A percentile compares a stretch with the other conserved stretches of the same genome.
These are phyloP conservation scores for Zingel zingel DNA, from an alignment of 2,113 vertebrate genomes.

Conservation along the genomic window DNA sequence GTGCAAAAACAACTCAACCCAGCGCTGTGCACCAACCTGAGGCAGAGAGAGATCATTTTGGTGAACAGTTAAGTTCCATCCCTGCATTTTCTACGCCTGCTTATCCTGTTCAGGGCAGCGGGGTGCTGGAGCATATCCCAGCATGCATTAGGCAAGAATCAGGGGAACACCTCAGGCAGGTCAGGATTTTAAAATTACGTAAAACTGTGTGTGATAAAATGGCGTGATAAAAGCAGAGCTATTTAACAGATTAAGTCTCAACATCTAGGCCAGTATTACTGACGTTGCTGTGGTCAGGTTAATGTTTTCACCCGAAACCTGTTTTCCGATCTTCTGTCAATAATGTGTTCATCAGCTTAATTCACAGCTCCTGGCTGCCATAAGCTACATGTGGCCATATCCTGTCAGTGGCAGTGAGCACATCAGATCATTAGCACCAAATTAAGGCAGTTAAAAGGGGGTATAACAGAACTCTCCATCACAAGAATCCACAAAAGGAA, in stretches of 20 bases:
- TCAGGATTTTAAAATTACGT: not conserved
- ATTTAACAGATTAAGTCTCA: constrained; percentile 7
- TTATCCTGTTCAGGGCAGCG: constrained; percentile 2
- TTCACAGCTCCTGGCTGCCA: constrained; percentile 48
- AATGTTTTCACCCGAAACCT: constrained; percentile 22
- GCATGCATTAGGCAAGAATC: constrained; percentile 36
- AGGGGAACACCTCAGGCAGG: constrained; percentile 17
- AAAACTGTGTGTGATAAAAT: not conserved
- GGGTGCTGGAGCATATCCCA: constrained; percentile 34
- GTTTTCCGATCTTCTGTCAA: constrained; percentile 1
- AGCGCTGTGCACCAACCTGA: constrained; percentile 73
- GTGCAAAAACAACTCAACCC: constrained; percentile 75
- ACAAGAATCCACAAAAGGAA: constrained; percentile 25
- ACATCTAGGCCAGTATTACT: not conserved
- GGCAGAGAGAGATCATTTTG: constrained; percentile 62
- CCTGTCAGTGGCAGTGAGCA: constrained; percentile 47
- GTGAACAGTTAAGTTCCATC: constrained; percentile 43
- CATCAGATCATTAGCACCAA: constrained; percentile 75
- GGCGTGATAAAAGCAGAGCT: constrained; percentile 10
- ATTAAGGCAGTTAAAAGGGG: constrained; percentile 46
- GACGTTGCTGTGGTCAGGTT: not conserved
- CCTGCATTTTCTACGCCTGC: constrained; percentile 32
- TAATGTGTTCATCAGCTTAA: constrained; percentile 16
- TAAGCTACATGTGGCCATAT: constrained; percentile 33
- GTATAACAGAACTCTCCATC: constrained; percentile 31